Evolutionary conservation across 2,797 vertebrate genomes (phyloP).

Genomic region (Anguilla pacifica): DNA sequence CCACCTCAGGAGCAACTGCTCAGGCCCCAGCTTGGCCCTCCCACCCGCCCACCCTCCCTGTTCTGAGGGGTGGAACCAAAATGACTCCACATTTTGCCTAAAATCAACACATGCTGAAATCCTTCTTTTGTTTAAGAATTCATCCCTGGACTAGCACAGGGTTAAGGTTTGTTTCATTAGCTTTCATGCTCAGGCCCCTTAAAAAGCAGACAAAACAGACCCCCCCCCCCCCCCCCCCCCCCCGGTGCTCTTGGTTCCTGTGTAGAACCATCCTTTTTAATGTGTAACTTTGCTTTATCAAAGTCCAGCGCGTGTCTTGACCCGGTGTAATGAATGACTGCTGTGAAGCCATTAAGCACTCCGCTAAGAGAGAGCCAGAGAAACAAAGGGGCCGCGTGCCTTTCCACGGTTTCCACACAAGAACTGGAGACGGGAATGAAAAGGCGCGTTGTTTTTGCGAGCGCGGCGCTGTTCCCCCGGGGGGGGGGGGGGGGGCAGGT

Average conservation of each 20-base stretch:
- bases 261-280: not conserved
- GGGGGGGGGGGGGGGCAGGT: slow-evolving; percentile 26
- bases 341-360: slow-evolving; percentile 30
- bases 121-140: not conserved
- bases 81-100: not conserved
- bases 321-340: slow-evolving; percentile 39
- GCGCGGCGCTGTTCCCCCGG: slow-evolving; percentile 18
- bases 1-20: not conserved
- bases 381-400: slow-evolving; percentile 16
- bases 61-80: not conserved
- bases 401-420: slow-evolving; percentile 29
- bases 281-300: not conserved
- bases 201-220: not conserved
- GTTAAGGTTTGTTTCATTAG: not conserved
- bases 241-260: not conserved
- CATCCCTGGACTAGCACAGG: not conserved
- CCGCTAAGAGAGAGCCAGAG: slow-evolving; percentile 22
- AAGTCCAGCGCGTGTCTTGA: slow-evolving; percentile 24
- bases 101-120: not conserved
- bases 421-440: slow-evolving; percentile 33
- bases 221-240: not conserved
- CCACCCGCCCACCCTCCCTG: slow-evolving; percentile 44
- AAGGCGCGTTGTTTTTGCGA: not conserved
- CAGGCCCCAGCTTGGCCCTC: slow-evolving; percentile 9
- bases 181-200: not conserved